These are phyloP conservation scores for Sinodicranocentrus sp. DNA, from an alignment of 2,888 invertebrate genomes.

Conservation along the genomic window DNA sequence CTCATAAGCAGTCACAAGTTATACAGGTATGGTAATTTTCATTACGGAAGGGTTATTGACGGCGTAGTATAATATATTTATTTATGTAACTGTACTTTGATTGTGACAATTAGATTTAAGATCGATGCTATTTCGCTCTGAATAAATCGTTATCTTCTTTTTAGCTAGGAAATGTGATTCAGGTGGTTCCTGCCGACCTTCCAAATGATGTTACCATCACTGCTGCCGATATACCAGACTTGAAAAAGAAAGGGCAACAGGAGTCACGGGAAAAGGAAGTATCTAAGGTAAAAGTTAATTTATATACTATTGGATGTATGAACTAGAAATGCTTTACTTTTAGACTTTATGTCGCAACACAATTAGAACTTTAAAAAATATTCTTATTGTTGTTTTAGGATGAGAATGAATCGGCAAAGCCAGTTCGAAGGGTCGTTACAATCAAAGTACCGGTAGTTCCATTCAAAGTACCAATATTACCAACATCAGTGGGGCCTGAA, in stretches of 20 bases:
- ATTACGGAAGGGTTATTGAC: not conserved
- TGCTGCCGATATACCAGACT: constrained; percentile 50
- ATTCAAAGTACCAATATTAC: constrained; percentile 72
- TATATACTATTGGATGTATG: not conserved
- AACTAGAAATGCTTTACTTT: no score
- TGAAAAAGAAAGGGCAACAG: not conserved
- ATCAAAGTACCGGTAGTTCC: constrained; percentile 76
- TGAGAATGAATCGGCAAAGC: no score
- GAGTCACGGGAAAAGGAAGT: not conserved
- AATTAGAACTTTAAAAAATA: not conserved
- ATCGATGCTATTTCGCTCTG: no score
- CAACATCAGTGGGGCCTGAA: constrained; percentile 18
- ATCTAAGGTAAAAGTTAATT: not conserved
- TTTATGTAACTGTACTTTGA: no score
- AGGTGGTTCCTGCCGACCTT: constrained; percentile 82
- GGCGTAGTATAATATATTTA: not conserved
- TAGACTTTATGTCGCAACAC: not conserved
- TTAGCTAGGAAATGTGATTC: constrained; percentile 82
- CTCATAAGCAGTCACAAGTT: constrained; percentile 73
- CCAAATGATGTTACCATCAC: constrained; percentile 70
- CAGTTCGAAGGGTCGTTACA: constrained; percentile 68
- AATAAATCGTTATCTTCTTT: no score
- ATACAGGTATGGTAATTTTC: constrained; percentile 73
- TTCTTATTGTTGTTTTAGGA: no score
- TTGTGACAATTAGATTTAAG: no score